Evolutionary conservation across 2,888 invertebrate species (phyloP), one percentile per base, ranked within the genome.

Genomic region (Drosophila neonasuta): DNA sequence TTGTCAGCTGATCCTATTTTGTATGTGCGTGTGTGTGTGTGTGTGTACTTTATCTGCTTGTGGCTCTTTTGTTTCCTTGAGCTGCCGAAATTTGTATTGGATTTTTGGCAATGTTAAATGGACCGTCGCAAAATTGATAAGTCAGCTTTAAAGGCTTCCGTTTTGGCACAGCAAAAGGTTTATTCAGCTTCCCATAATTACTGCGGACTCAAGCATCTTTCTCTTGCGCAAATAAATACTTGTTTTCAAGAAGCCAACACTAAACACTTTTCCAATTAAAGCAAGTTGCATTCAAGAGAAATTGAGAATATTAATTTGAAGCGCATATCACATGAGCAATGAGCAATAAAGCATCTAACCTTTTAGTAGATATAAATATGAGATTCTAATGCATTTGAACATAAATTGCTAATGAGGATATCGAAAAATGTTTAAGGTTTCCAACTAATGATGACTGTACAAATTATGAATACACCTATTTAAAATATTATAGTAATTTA

Each of bases 1-100:
- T 71, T 74, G 68, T 55, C 74, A 68, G 68, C 68, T 74, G 74
- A 74, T 74, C 58, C 68, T 54, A 68, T 52, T 36, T 48, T 15
- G 24, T 36, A 1, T 24, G 6, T 17, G 13, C 30, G 24, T 24
- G 5, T 2, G 15, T 15, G 15, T 15, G 15, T 17, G 17, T 32
- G 17, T 34, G 50, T 13, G 55, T 46, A 50, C n/a, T 41, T 46
- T 51, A 50, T 42, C 8, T 46, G n/a, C 11, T 17, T 29, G 15
- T 39, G 46, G 66, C 32, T 32, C 34, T 46, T 24, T 15, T 56
- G 49, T 9, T 41, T n/a, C n/a, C n/a, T 17, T 45, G 46, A 48
- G 62, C 17, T 62, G 20, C 11, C 44, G 2, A 41, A 45, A 6
- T 15, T 61, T 46, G 17, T 46, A 41, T 58, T 71, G 45, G 42